phyloP scores from a whole-genome alignment of 2,113 vertebrate genomes.

The Entosphenus tridentatus region DNA sequence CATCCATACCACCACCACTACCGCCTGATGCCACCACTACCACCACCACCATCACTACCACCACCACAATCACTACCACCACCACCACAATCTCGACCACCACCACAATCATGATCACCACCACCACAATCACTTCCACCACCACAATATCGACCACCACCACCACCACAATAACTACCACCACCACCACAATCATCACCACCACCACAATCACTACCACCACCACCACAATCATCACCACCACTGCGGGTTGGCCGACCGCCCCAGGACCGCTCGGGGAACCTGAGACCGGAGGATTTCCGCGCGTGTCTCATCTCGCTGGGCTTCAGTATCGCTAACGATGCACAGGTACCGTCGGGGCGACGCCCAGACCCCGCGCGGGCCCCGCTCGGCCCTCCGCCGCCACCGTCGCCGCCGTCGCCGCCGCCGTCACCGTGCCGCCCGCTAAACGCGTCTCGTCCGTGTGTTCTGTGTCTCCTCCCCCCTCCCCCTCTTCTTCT shows the following conservation, averaged over 20 bases:
- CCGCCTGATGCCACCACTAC: no score
- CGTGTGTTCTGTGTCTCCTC: neutral
- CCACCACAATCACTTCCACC: no score
- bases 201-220: constrained; percentile 22
- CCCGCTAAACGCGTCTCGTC: neutral
- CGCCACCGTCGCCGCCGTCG: constrained; percentile 3
- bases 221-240: neutral
- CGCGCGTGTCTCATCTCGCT: constrained; percentile 99
- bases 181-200: constrained; percentile 17
- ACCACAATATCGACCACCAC: no score
- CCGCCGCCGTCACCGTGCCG: constrained; percentile 7
- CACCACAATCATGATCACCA: no score
- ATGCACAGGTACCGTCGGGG: constrained; percentile 68
- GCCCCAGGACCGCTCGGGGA: constrained; percentile 89
- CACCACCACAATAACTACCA: no score
- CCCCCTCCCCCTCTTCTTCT: constrained; percentile 7
- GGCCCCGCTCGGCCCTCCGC: no score
- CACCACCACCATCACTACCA: no score
- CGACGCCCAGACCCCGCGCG: no score
- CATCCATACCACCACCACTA: no score
- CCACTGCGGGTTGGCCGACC: constrained; percentile 9
- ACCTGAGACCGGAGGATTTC: constrained; percentile 94
- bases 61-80: no score
- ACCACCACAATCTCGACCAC: no score
- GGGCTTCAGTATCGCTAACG: constrained; percentile 99